Evolutionary conservation across 2,113 vertebrate species (phyloP), one percentile per base, ranked within the genome.

Genomic region (Tragelaphus imberbis): DNA sequence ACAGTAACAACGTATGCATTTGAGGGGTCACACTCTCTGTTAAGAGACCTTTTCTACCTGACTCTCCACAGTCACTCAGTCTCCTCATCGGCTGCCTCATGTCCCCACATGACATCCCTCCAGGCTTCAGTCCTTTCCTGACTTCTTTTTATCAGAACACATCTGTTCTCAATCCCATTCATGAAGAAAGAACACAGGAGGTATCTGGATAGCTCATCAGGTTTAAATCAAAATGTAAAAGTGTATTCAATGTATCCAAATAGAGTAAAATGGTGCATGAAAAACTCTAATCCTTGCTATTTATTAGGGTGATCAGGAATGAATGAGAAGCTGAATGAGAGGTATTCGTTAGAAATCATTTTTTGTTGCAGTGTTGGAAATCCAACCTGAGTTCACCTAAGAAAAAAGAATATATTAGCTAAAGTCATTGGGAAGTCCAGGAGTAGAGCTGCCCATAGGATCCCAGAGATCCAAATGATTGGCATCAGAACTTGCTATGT

Each of bases 161-260:
- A n/a, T 80, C 79, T 92, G 40, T 79, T 75, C 55, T 96, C 36
- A 56, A 28, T 15, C 47, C 36, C 56, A 56, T 85, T 97, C 84
- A n/a, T 47, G 90, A 71, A 86, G 63, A 65, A 71, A 75, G 71
- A 84, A 79, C 71, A 81, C n/a, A 56, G 77, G 7, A 36, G 65
- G 30, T 90, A 25, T 16, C 40, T 92, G 63, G 79, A 63, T 21
- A 92, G 49, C 58, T 92, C 88, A 93, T 91, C 56, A 95, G 63
- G 55, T 92, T 91, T 49, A 68, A 92, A 96, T 93, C 30, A 94
- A 84, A 94, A 56, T 53, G 77, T 90, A 44, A 88, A 92, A 93
- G 36, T 95, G 47, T 84, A 25, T 87, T 96, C 58, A 59, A 0
- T 75, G 82, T 80, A 81, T 90, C 65, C 53, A 95, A 68, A 88